Conservation (phyloP, 2,888 invertebrate genomes). For the Dryadula phaetusa region DNA sequence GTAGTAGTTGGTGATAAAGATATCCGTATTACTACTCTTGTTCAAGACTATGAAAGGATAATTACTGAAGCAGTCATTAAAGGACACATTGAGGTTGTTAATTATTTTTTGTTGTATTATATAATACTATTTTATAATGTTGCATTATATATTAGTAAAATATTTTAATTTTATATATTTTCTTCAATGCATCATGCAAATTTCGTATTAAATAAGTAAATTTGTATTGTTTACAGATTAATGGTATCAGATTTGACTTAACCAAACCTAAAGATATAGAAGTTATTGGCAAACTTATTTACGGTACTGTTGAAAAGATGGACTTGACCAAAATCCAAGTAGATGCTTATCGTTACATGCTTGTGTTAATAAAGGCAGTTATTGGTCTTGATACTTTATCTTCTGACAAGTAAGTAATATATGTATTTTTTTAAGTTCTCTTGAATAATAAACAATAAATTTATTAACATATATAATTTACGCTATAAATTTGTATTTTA, state of each 20-base stretch:
- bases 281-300: conserved; percentile 81
- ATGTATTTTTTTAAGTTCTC: too few relatives aligned
- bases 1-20: conserved; percentile 62
- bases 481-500: not conserved
- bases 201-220: not conserved
- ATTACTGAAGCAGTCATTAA: conserved; percentile 84
- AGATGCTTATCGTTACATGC: conserved; percentile 84
- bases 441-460: too few relatives aligned
- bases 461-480: too few relatives aligned
- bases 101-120: not conserved
- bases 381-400: conserved; percentile 68
- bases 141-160: too few relatives aligned
- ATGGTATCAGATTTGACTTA: conserved; percentile 67
- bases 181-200: too few relatives aligned
- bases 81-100: conserved; percentile 74
- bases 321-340: conserved; percentile 63
- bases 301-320: conserved; percentile 71
- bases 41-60: conserved; percentile 78
- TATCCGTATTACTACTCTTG: conserved; percentile 62
- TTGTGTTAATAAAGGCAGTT: conserved; percentile 81
- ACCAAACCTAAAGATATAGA: conserved; percentile 79
- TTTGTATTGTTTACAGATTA: conserved; percentile 57
- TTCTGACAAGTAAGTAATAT: conserved; percentile 67
- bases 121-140: too few relatives aligned
- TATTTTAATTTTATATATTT: too few relatives aligned